phyloP scores from a whole-genome alignment of 2,113 vertebrate genomes.

The Ibidorhyncha struthersii region DNA sequence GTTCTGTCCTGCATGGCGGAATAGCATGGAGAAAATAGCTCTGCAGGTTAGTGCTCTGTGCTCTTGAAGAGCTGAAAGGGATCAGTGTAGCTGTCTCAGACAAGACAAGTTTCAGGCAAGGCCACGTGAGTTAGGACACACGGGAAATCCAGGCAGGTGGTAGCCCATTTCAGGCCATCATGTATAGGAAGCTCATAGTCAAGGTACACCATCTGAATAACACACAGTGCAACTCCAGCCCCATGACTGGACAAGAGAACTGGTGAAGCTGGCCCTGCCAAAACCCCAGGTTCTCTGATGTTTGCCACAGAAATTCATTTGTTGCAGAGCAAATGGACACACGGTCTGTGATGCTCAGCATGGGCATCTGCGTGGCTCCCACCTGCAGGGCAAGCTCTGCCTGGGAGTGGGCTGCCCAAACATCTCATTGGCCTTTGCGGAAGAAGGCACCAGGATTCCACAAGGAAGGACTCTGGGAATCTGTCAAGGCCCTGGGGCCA shows the following conservation, averaged over 20 bases:
- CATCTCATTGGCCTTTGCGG: neutral
- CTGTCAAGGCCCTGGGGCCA: neutral
- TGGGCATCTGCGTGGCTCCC: neutral
- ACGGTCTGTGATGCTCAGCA: accelerated
- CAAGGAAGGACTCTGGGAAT: neutral
- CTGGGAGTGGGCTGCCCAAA: neutral
- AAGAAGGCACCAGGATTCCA: neutral
- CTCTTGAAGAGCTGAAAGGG: neutral
- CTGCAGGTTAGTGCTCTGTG: neutral
- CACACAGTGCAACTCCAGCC: neutral
- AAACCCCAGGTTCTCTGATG: neutral
- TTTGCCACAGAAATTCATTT: neutral
- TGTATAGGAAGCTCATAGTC: neutral
- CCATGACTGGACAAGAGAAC: neutral
- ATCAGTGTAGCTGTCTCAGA: neutral
- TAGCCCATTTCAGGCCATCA: neutral
- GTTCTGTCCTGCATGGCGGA: neutral
- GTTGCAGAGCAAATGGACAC: neutral
- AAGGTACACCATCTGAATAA: neutral
- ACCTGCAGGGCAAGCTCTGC: neutral
- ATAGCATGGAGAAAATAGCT: neutral
- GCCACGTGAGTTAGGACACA: neutral
- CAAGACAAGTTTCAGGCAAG: neutral
- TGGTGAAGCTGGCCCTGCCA: neutral
- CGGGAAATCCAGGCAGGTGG: neutral